Base-by-base conservation (phyloP, 2,888 invertebrate species). In the Steinernema hermaphroditum region DNA sequence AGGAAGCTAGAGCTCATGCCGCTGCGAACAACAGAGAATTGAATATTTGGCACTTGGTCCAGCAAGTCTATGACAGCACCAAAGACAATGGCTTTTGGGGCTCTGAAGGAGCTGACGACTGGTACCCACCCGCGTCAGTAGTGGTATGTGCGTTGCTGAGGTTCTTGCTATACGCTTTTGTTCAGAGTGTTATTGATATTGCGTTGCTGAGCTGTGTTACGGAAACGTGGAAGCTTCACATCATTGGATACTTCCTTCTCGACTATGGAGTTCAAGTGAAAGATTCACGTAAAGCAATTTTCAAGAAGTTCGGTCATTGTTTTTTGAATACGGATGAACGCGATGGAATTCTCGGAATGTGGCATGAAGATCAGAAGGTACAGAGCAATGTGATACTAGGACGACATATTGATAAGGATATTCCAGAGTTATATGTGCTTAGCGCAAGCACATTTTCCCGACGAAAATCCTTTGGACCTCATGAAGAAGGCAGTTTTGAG, bases 141-240 rank as follows among this genome's bases (percentile, higher is more conserved):
- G 29, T 62, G 62, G 62, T 62, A 62, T n/a, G 62, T 14, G 37
- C 12, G 4, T 16, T 29, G 1, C 2, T 2, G 24, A 19, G 24
- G 1, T 50, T 22, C 8, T 22, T 22, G 12, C 50, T 50, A 16
- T 46, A n/a, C 9, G 4, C 24, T 50, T 50, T 32, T 62, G n/a
- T n/a, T n/a, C n/a, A 62, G 62, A 62, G 34, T 29, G 27, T 62
- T 29, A 34, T 62, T 19, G 62, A 62, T 19, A 32, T 62, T 19
- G 62, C 62, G 29, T 29, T 62, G 16, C 32, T 62, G 16, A 62
- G 27, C 62, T 22, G 32, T 2, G 29, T 62, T 16, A 24, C 27
- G 12, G 32, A 62, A 62, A 29, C 29, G 32, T 62, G 62, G 62
- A 24, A 29, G 16, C 32, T 62, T 1, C 27, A 62, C 62, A 24